Percentiles rank a stretch among this genome's conserved stretches.
Conservation (phyloP, 1,140 invertebrate species). For the Zophobas atratus region DNA sequence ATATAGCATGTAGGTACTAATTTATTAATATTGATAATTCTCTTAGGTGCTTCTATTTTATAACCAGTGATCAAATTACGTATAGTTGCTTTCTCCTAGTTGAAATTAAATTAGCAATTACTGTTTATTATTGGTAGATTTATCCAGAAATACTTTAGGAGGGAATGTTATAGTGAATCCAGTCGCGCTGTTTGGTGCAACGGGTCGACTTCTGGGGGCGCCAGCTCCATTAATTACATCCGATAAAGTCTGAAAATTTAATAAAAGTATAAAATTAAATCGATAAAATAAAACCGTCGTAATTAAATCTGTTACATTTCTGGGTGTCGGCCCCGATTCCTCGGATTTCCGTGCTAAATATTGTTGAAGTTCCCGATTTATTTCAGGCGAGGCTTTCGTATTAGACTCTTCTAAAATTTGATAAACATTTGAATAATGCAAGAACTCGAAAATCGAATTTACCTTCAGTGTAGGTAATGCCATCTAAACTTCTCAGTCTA, state of each 20-base stretch:
- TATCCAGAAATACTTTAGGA: slow-evolving; percentile 17
- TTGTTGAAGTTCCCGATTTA: background rate
- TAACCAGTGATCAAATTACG: too few species aligned
- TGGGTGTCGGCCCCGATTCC: background rate
- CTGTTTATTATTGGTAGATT: background rate
- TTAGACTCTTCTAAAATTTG: slow-evolving; percentile 28
- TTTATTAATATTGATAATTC: too few species aligned
- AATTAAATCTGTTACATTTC: background rate
- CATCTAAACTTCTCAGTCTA: slow-evolving; percentile 67
- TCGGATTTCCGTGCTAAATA: slow-evolving; percentile 1
- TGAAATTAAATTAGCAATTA: background rate
- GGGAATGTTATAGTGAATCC: slow-evolving; percentile 19
- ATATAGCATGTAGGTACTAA: too few species aligned
- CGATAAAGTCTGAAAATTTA: slow-evolving; percentile 1
- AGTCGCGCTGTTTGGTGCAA: background rate
- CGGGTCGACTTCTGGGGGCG: background rate
- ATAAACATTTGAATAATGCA: slow-evolving; percentile 38
- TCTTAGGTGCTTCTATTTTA: too few species aligned
- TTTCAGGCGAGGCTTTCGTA: background rate
- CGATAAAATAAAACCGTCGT: background rate
- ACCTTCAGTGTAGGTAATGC: slow-evolving; percentile 45
- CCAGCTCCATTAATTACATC: background rate
- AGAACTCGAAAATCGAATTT: slow-evolving; percentile 29
- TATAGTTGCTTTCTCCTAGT: too few species aligned
- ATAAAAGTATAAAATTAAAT: background rate